These are phyloP conservation scores for Anisognathus igniventris DNA, from an alignment of 2,797 vertebrate genomes.

Conservation along the genomic window DNA sequence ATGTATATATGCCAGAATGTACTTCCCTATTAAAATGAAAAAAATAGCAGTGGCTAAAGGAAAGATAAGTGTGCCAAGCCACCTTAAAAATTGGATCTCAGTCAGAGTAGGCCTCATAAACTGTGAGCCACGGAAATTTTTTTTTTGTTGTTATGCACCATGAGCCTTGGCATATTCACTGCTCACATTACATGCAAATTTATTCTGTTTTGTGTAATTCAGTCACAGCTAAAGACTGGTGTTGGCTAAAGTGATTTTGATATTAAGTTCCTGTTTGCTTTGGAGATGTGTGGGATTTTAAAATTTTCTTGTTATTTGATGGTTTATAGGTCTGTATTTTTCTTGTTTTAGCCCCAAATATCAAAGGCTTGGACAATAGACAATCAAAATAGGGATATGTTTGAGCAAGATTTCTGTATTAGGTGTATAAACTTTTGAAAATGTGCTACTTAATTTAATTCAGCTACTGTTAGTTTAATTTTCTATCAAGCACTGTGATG, in stretches of 20 bases:
- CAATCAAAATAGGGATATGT: neutral
- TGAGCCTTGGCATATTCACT: neutral
- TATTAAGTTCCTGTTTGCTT: neutral
- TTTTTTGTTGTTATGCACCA: neutral
- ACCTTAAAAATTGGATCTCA: neutral
- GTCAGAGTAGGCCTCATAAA: neutral
- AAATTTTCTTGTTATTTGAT: neutral
- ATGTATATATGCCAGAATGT: neutral
- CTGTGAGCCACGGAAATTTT: neutral
- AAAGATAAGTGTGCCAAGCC: neutral
- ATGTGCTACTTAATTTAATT: neutral
- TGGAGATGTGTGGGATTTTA: neutral
- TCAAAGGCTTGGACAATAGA: neutral
- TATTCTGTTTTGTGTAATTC: neutral
- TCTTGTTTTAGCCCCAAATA: neutral
- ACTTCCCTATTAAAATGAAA: neutral
- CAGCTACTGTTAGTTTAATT: neutral
- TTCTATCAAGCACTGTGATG: neutral
- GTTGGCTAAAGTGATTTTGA: neutral
- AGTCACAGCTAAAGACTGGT: neutral
- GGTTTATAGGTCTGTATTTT: neutral
- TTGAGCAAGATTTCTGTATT: neutral
- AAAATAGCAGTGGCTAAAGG: neutral
- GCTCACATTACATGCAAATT: neutral
- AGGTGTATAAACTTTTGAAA: neutral